phyloP scores from a whole-genome alignment of 2,113 vertebrate genomes.

The Cyprinus carpio region DNA sequence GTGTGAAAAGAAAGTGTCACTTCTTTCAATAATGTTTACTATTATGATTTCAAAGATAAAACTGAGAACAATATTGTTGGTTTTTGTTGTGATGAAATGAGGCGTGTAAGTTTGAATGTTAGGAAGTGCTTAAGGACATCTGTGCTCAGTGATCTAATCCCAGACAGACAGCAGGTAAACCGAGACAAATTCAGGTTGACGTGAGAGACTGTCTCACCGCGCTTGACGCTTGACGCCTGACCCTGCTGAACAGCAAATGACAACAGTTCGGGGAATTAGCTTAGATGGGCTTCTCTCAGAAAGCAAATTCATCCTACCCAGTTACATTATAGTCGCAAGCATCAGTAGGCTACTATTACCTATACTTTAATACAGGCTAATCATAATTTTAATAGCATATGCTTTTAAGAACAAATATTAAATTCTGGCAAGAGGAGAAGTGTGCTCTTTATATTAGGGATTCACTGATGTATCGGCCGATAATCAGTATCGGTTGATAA shows the following conservation, averaged over 20 bases:
- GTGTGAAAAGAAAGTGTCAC: background rate
- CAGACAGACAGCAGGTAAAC: background rate
- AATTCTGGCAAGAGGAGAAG: too few relatives aligned
- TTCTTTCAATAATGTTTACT: background rate
- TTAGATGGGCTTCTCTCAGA: background rate
- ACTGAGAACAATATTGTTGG: background rate
- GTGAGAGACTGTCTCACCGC: background rate
- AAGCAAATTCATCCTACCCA: too few relatives aligned
- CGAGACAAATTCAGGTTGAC: background rate
- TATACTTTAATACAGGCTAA: too few relatives aligned
- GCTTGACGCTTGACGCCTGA: background rate
- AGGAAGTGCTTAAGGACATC: constrained; percentile 13
- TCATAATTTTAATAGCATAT: too few relatives aligned
- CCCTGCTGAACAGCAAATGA: background rate
- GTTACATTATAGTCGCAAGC: too few relatives aligned
- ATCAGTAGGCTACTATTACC: too few relatives aligned
- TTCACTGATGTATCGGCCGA: too few relatives aligned
- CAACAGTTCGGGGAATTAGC: background rate
- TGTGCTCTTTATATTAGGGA: too few relatives aligned
- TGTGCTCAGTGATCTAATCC: constrained; percentile 36
- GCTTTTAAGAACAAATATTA: too few relatives aligned
- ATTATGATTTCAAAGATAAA: background rate
- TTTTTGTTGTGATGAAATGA: background rate
- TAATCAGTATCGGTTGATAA: too few relatives aligned
- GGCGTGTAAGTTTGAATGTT: background rate